These are phyloP conservation scores for Agonopterix arenella DNA, from an alignment of 2,888 invertebrate species.

Conservation along the genomic window DNA sequence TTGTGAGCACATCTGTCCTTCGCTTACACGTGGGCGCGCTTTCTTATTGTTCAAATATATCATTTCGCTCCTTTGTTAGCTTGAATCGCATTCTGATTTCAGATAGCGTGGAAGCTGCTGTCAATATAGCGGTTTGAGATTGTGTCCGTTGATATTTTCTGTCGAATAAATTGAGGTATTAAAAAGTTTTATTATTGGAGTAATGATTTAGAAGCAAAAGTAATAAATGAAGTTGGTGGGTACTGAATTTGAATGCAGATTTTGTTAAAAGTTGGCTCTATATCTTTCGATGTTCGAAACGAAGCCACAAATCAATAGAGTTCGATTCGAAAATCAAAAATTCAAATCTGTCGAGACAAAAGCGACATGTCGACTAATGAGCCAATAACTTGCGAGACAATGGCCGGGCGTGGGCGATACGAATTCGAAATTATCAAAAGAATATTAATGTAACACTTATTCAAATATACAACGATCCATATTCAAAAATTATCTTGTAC, in stretches of 20 bases:
- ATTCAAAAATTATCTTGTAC: conserved; percentile 68
- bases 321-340: conserved; percentile 70
- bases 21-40: conserved; percentile 50
- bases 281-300: conserved; percentile 9
- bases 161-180: conserved; percentile 33
- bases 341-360: conserved; percentile 61
- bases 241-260: no score
- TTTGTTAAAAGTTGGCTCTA: neutral
- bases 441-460: conserved; percentile 76
- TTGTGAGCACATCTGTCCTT: conserved; percentile 56
- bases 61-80: conserved; percentile 41
- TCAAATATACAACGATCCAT: conserved; percentile 69
- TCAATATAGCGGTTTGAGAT: conserved; percentile 35
- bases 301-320: conserved; percentile 53
- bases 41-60: conserved; percentile 60
- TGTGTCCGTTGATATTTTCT: conserved; percentile 25
- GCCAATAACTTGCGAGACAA: conserved; percentile 74
- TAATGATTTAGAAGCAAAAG: neutral
- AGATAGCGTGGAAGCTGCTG: conserved; percentile 44
- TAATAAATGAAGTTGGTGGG: no score
- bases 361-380: conserved; percentile 69
- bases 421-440: conserved; percentile 72
- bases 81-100: conserved; percentile 36
- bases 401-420: conserved; percentile 66
- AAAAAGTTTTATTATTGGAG: conserved; percentile 1